These are phyloP conservation scores for Zosterops pallidus DNA, from an alignment of 2,113 vertebrate genomes.

Conservation along the genomic window DNA sequence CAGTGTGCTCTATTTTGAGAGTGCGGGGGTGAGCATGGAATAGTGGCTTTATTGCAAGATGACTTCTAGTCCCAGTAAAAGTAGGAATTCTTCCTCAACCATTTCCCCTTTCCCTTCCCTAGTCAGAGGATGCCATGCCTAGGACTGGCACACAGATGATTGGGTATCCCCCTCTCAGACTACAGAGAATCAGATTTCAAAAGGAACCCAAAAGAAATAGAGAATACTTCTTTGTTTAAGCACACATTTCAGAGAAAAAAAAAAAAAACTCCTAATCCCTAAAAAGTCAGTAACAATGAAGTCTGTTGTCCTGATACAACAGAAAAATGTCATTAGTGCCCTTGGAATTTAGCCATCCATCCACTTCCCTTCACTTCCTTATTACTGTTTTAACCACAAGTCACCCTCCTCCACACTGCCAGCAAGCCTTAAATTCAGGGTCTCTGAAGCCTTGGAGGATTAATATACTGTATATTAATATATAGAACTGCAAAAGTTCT, in stretches of 20 bases:
- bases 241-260: neutral
- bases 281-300: slow-evolving; percentile 32
- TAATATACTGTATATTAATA: neutral
- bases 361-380: neutral
- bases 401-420: neutral
- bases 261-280: neutral
- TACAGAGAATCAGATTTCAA: neutral
- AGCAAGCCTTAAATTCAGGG: neutral
- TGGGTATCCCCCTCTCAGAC: neutral
- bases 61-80: neutral
- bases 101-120: neutral
- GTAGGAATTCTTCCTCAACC: neutral
- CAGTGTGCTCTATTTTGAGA: neutral
- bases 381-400: neutral
- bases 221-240: slow-evolving; percentile 51
- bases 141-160: neutral
- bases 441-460: neutral
- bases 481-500: neutral
- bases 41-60: neutral
- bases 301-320: neutral
- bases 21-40: neutral
- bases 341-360: slow-evolving; percentile 18
- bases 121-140: neutral
- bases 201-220: neutral
- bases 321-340: neutral